phyloP scores from a whole-genome alignment of 1,140 invertebrate species.

The Delia radicum region DNA sequence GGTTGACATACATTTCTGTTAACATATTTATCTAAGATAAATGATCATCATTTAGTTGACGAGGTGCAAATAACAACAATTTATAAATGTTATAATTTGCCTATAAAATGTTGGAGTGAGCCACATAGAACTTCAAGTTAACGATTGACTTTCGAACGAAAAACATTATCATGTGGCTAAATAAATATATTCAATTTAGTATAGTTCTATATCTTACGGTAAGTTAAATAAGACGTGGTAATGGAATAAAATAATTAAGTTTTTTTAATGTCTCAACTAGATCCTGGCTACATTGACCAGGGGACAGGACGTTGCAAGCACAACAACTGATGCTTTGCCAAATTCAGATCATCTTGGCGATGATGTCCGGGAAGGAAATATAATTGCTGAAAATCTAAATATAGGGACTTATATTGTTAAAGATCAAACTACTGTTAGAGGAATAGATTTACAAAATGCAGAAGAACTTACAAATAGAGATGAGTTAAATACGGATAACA shows the following conservation, averaged over 20 bases:
- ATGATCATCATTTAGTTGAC: neutral
- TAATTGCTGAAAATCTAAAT: neutral
- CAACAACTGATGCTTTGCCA: neutral
- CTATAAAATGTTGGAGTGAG: neutral
- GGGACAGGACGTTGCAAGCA: neutral
- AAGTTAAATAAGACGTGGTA: neutral
- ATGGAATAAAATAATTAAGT: neutral
- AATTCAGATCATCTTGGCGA: neutral
- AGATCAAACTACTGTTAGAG: neutral
- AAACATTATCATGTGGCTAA: neutral
- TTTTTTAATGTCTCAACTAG: no score
- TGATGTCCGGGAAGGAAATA: no score
- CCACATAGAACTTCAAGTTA: neutral
- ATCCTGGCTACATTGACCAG: neutral
- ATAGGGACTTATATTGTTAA: neutral
- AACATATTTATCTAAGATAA: neutral
- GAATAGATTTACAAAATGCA: neutral
- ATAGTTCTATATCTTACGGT: neutral
- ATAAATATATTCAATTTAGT: neutral
- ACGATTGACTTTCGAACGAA: neutral
- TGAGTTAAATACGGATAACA: no score
- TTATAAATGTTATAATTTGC: constrained; percentile 12
- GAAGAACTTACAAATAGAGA: no score
- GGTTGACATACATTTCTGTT: neutral
- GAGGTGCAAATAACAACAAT: constrained; percentile 25